phyloP scores from a whole-genome alignment of 92 coral and sea anemone genomes.

The Phenganax subtilis region DNA sequence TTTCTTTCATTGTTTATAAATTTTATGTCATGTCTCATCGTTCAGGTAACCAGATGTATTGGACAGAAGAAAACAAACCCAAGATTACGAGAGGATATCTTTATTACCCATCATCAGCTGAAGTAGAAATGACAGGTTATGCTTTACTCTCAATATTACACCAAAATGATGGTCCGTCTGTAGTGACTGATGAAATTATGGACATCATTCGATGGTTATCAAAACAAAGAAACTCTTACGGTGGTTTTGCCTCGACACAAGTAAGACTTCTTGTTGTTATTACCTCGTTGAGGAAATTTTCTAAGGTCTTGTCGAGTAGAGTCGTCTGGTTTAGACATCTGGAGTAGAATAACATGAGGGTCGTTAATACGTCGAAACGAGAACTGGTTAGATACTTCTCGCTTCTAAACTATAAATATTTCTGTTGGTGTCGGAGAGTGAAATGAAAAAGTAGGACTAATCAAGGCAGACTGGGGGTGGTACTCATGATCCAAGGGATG shows the following conservation, averaged over 20 bases:
- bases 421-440: no score
- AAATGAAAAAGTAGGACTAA: no score
- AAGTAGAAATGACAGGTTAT: conserved; percentile 88
- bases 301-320: no score
- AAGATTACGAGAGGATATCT: conserved; percentile 22
- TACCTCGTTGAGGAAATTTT: no score
- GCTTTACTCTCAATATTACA: conserved; percentile 72
- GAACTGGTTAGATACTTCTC: no score
- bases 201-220: conserved; percentile 84
- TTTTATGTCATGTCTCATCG: background rate
- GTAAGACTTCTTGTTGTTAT: conserved; percentile 33
- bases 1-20: background rate
- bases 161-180: conserved; percentile 29
- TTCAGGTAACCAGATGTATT: conserved; percentile 62
- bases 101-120: conserved; percentile 63
- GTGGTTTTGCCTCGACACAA: conserved; percentile 94
- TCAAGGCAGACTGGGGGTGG: no score
- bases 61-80: conserved; percentile 53
- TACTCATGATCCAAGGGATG: no score
- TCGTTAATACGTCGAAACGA: no score
- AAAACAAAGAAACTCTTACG: conserved; percentile 74
- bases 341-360: background rate
- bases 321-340: background rate
- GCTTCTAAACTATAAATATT: no score
- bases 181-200: conserved; percentile 46